Evolutionary conservation across 2,797 vertebrate species (phyloP), one percentile per base, ranked within the genome.

Genomic region (Agapornis canus): DNA sequence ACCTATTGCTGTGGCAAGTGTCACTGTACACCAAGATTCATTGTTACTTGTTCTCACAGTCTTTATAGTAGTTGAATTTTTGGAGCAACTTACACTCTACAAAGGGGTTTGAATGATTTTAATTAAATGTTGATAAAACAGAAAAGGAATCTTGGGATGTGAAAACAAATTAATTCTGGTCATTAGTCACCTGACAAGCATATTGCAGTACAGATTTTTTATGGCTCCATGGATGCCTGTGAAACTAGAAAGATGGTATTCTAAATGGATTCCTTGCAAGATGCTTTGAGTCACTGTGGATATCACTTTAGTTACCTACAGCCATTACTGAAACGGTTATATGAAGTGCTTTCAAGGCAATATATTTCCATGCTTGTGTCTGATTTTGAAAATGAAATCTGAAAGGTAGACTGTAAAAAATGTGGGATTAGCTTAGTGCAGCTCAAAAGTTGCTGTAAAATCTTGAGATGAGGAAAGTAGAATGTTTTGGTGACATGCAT

Each of bases 151-250:
- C 94, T 94, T 92, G 95, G 92, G 94, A 96, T 92, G 76, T 92
- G 82, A 94, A 96, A 97, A 91, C 92, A 95, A 96, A 97, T 96
- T 95, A 96, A 96, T 96, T 95, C 89, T 91, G 94, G 94, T 96
- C 94, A 96, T 94, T 96, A 94, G 94, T 96, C 86, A 96, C 92
- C 89, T 97, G 94, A 96, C 72, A 95, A 93, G 65, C 89, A 91
- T 88, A 93, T 95, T 95, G 92, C 65, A 86, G 66, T 86, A 70
- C 87, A 78, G 69, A 83, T 63, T 86, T 96, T 95, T 94, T 93
- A 96, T 93, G 78, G 89, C 79, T 95, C 86, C 89, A 9, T 72
- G 80, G 96, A 92, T 88, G 89, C 89, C 63, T 95, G 82, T 96
- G 95, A 95, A 97, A 86, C 22, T 86, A 66, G 65, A 86, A 93